A percentile compares a stretch with the other conserved stretches of the same genome.
Conservation (phyloP, 2,888 invertebrate species). For the Pantelozetes paolii region DNA sequence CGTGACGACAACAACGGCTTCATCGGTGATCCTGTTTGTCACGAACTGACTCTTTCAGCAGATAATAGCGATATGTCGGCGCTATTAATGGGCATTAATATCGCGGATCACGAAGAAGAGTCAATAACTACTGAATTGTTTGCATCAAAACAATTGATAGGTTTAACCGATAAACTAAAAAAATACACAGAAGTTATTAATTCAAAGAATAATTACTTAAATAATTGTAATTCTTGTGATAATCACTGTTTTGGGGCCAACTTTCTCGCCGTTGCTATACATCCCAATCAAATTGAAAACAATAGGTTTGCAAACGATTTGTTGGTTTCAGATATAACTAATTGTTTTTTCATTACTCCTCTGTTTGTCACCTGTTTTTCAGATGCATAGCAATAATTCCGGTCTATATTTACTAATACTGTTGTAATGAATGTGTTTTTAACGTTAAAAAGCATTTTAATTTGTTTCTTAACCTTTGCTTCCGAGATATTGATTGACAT, state of each 20-base stretch:
- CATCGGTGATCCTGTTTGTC: constrained; percentile 23
- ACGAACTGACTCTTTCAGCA: not conserved
- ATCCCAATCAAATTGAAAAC: not conserved
- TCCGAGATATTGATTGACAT: not conserved
- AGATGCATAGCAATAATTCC: too few relatives aligned
- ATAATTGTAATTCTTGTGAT: constrained; percentile 23
- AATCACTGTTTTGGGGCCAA: constrained; percentile 33
- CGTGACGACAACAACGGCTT: constrained; percentile 1
- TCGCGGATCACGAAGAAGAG: constrained; percentile 13
- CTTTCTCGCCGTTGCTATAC: constrained; percentile 30
- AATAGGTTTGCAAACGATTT: not conserved
- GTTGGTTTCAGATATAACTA: too few relatives aligned
- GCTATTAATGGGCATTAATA: constrained; percentile 14
- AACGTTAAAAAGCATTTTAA: too few relatives aligned
- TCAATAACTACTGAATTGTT: not conserved
- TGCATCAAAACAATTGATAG: not conserved
- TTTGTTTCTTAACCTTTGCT: constrained; percentile 10
- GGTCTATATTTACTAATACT: too few relatives aligned
- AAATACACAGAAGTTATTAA: constrained; percentile 21
- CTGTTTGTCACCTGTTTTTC: too few relatives aligned
- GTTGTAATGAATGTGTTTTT: too few relatives aligned
- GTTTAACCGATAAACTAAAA: constrained; percentile 12
- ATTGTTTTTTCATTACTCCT: too few relatives aligned
- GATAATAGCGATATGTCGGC: not conserved
- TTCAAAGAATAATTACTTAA: constrained; percentile 3